Evolutionary conservation across 64 coral and sea anemone genomes (phyloP), one percentile per base, ranked within the genome.

Genomic region (Stylophora pistillata): DNA sequence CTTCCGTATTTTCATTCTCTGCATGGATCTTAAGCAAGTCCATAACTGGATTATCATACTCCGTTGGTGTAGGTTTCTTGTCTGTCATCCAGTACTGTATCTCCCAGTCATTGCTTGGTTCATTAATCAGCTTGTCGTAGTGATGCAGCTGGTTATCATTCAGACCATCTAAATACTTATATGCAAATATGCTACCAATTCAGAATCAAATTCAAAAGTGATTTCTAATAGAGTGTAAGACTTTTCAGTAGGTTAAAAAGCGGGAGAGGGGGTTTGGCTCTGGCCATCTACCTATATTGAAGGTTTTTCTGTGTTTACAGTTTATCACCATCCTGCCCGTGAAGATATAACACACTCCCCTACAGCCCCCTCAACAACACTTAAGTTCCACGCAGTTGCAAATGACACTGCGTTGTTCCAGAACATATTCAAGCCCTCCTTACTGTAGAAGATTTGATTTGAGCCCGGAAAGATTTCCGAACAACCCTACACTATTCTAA

Each of bases 21-120:
- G 96, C 84, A 95, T 90, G 91, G 66, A 77, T 88, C 78, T 99
- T 99, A 34, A 99, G 74, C 90, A 99, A 74, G 59, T 95, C 82
- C 93, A 99, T 95, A 37, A 99, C 82, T 30, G 81, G 37, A 34
- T 87, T 92, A 32, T 99, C 23, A 28, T 95, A 99, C 61, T 99
- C 90, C 25, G 90, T 34, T 9, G 96, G 96, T 3, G 87, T 93
- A 30, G 87, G 52, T 76, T 95, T 92, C 16, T 81, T 85, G 14
- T 88, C 93, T 10, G 93, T 99, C 27, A 94, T 92, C 96, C 96
- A 99, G 88, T 99, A 99, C 56, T 99, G 95, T n/a, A 99, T 82
- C 56, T 99, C 93, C 96, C 96, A 99, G 65, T 99, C 96, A 78
- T 99, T 99, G 9, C 84, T 92, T 16, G 96, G 96, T 32, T 92